Evolutionary conservation across 1,140 invertebrate genomes (phyloP).

Genomic region (Batillaria attramentaria): DNA sequence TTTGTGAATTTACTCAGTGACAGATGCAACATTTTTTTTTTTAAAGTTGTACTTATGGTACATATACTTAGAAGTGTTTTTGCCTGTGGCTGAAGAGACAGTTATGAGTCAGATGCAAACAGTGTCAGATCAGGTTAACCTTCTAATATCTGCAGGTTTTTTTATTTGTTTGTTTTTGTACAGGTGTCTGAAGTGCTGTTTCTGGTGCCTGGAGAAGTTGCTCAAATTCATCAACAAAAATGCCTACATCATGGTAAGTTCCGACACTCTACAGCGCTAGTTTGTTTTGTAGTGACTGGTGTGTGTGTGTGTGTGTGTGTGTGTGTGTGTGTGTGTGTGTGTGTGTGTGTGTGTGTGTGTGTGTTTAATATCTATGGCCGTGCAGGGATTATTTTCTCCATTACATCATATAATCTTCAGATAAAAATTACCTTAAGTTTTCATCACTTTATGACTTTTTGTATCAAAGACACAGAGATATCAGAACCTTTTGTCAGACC

Average conservation of each 20-base stretch:
- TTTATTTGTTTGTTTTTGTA: neutral
- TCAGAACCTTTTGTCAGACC: too few relatives aligned
- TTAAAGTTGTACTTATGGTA: too few relatives aligned
- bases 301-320: neutral
- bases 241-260: constrained; percentile 90
- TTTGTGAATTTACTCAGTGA: too few relatives aligned
- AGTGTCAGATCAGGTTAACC: too few relatives aligned
- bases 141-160: too few relatives aligned
- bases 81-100: too few relatives aligned
- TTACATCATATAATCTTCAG: too few relatives aligned
- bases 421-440: too few relatives aligned
- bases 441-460: neutral
- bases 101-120: too few relatives aligned
- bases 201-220: constrained; percentile 92
- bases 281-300: neutral
- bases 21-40: too few relatives aligned
- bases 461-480: neutral
- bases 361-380: neutral
- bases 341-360: constrained; percentile 13
- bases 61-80: too few relatives aligned
- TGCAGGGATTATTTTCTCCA: too few relatives aligned
- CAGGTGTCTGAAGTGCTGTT: constrained; percentile 87
- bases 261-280: neutral
- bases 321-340: constrained; percentile 6
- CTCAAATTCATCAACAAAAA: constrained; percentile 85